These are phyloP conservation scores for Struthio camelus DNA, from an alignment of 2,113 vertebrate species.

Conservation along the genomic window DNA sequence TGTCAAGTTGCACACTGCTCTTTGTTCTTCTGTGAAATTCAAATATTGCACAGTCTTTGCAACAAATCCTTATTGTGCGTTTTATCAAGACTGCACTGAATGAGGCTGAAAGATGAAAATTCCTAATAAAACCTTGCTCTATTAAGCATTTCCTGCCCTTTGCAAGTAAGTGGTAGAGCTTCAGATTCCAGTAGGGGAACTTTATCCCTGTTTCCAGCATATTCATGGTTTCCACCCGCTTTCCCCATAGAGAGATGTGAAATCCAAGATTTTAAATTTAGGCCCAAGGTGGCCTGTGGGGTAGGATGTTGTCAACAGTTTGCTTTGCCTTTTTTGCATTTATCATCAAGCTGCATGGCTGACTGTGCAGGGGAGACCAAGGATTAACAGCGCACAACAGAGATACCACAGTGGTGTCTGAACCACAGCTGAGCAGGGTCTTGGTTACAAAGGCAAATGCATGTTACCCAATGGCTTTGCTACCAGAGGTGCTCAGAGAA, in stretches of 20 bases:
- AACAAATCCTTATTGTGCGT: not conserved
- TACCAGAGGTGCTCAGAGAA: not conserved
- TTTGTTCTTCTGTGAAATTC: not conserved
- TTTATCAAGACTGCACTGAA: not conserved
- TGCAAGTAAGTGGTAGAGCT: not conserved
- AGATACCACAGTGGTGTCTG: not conserved
- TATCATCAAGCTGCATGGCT: not conserved
- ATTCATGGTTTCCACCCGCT: not conserved
- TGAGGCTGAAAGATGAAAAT: not conserved
- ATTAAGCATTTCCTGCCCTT: not conserved
- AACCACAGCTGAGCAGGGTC: fast-evolving
- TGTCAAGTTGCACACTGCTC: not conserved
- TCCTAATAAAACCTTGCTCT: not conserved
- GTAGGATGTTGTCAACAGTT: not conserved
- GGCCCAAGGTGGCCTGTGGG: too few relatives aligned
- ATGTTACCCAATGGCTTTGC: not conserved
- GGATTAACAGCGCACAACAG: not conserved
- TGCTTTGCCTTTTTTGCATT: not conserved
- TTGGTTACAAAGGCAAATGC: not conserved
- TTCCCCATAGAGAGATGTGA: not conserved
- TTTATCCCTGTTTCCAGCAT: not conserved
- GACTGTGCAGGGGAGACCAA: not conserved
- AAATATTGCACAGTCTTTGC: too few relatives aligned
- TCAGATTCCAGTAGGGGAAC: too few relatives aligned
- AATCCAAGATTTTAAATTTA: not conserved